Percentiles rank a stretch among this genome's conserved stretches.
Conservation (phyloP, 2,113 vertebrate genomes). For the Cochlearius cochlearius region DNA sequence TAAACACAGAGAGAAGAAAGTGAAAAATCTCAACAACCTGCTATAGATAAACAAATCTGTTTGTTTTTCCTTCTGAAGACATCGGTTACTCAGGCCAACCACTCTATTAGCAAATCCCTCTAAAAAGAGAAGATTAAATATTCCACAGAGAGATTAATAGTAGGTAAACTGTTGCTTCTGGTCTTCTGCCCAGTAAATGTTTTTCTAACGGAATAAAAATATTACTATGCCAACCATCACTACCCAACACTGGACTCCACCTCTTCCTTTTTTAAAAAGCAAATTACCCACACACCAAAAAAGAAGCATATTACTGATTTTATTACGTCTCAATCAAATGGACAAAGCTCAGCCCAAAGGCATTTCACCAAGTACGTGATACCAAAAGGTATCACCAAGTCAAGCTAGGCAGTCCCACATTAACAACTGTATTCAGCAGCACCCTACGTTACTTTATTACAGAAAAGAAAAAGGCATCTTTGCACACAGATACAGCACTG, state of each 20-base stretch:
- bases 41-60: not conserved
- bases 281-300: not conserved
- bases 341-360: not conserved
- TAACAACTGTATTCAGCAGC: not conserved
- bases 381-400: not conserved
- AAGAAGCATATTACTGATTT: not conserved
- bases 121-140: slow-evolving; percentile 29
- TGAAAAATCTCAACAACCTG: not conserved
- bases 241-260: not conserved
- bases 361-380: no score
- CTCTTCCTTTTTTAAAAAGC: not conserved
- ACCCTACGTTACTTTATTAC: not conserved
- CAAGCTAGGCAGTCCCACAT: not conserved
- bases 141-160: not conserved
- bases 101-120: slow-evolving; percentile 1
- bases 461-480: not conserved
- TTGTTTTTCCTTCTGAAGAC: slow-evolving; percentile 4
- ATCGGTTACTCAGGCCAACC: not conserved
- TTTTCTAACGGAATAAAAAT: not conserved
- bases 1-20: not conserved
- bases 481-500: not conserved
- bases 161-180: slow-evolving; percentile 19
- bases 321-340: not conserved
- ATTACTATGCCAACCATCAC: not conserved
- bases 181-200: not conserved